A percentile compares a stretch with the other conserved stretches of the same genome.
Conservation (phyloP, 2,797 vertebrate species). For the Pseudotriccus pelzelni region DNA sequence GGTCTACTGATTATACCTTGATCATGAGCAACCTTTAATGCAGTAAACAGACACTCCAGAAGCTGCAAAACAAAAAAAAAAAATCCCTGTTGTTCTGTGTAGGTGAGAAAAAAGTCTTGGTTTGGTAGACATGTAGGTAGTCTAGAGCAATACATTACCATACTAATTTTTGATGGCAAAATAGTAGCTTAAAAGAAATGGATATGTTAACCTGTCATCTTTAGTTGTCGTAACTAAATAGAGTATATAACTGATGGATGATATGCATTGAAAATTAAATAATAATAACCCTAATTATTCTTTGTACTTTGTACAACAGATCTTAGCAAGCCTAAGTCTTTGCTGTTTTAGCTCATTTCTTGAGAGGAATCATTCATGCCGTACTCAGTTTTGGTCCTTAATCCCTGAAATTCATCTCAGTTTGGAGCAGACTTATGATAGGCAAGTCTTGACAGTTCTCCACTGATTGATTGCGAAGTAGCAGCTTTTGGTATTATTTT, state of each 20-base stretch:
- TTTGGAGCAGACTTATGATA: not conserved
- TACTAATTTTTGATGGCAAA: conserved; percentile 52
- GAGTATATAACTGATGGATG: conserved; percentile 2
- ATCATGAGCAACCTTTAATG: not conserved
- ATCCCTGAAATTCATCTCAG: not conserved
- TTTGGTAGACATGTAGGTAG: not conserved
- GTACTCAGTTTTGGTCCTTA: not conserved
- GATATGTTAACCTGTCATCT: conserved; percentile 19
- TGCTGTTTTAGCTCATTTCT: not conserved
- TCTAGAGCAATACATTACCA: conserved; percentile 5
- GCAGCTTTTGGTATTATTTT: not conserved
- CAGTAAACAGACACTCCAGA: not conserved
- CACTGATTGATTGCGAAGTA: not conserved
- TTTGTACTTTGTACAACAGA: not conserved
- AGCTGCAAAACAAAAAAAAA: not conserved
- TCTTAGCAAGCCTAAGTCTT: not conserved
- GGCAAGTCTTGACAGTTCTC: not conserved
- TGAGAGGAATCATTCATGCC: not conserved
- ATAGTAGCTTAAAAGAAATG: conserved; percentile 23
- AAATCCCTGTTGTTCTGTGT: not conserved
- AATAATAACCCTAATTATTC: not conserved
- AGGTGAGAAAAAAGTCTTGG: not conserved
- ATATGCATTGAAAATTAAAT: not conserved
- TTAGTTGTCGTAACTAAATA: conserved; percentile 13
- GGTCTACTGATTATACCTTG: not conserved